Evolutionary conservation across 2,113 vertebrate genomes (phyloP).

Genomic region (Nibea coibor): DNA sequence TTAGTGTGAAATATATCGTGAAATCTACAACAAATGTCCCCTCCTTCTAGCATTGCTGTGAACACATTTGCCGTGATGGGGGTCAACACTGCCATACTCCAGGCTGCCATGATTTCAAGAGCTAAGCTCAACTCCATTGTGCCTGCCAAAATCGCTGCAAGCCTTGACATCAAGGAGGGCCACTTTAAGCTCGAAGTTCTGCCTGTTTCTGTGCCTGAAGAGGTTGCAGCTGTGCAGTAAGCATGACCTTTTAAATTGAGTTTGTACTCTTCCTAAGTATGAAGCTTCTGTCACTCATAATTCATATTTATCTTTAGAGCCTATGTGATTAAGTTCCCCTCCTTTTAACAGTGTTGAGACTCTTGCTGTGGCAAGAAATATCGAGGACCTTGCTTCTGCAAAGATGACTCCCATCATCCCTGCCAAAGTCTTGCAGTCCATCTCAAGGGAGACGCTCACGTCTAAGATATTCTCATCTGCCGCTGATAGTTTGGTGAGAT

Average conservation of each 20-base stretch:
- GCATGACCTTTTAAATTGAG: not conserved
- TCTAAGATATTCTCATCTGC: conserved; percentile 34
- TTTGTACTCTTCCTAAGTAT: not conserved
- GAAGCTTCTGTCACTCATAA: not conserved
- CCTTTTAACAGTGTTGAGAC: conserved; percentile 80
- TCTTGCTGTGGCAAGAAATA: conserved; percentile 84
- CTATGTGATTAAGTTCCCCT: not conserved
- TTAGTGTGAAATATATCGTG: rapidly evolving
- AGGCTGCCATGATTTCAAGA: conserved; percentile 81
- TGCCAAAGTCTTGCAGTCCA: conserved; percentile 9
- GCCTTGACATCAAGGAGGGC: conserved; percentile 79
- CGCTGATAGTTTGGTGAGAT: conserved; percentile 48
- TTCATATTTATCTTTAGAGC: not conserved
- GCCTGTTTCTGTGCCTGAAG: conserved; percentile 79
- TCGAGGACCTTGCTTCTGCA: conserved; percentile 73
- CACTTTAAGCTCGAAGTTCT: conserved; percentile 83
- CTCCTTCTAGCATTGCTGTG: conserved; percentile 76
- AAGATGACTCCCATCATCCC: conserved; percentile 82
- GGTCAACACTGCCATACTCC: conserved; percentile 85
- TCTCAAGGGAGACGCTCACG: conserved; percentile 70
- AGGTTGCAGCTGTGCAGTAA: conserved; percentile 81
- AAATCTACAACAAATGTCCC: conserved; percentile 6
- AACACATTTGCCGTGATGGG: conserved; percentile 85
- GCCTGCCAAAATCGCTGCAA: conserved; percentile 81
- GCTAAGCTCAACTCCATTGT: conserved; percentile 67